Evolutionary conservation across 1,140 invertebrate species (phyloP).

Genomic region (Drosophila mojavensis): DNA sequence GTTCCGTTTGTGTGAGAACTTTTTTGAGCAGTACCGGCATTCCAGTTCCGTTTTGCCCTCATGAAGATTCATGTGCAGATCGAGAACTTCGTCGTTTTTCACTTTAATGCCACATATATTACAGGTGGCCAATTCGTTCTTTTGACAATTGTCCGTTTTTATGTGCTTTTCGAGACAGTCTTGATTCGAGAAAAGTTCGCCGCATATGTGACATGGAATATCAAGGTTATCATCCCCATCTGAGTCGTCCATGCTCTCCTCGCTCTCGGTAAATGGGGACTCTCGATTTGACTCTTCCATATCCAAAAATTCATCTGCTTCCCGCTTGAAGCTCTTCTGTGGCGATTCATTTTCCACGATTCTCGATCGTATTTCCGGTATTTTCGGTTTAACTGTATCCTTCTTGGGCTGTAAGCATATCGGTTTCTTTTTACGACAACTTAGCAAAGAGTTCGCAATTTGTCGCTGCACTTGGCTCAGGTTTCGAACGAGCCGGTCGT

Average conservation of each 20-base stretch:
- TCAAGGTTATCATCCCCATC: conserved; percentile 54
- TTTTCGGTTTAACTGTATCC: conserved; percentile 28
- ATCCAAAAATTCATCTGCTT: conserved; percentile 12
- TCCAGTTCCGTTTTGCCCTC: conserved; percentile 79
- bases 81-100: conserved; percentile 77
- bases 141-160: conserved; percentile 67
- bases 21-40: conserved; percentile 75
- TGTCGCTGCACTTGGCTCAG: conserved; percentile 68
- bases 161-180: conserved; percentile 61
- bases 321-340: conserved; percentile 18
- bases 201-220: conserved; percentile 66
- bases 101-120: conserved; percentile 66
- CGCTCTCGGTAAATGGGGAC: conserved; percentile 46
- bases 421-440: conserved; percentile 50
- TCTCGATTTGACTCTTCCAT: conserved; percentile 50
- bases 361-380: conserved; percentile 11
- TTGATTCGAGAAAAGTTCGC: conserved; percentile 65
- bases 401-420: conserved; percentile 21
- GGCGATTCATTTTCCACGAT: background rate
- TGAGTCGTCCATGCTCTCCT: conserved; percentile 50
- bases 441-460: conserved; percentile 58
- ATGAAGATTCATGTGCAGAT: conserved; percentile 79
- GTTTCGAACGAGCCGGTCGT: conserved; percentile 62
- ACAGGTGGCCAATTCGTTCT: conserved; percentile 61
- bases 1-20: conserved; percentile 75